Evolutionary conservation across 92 coral and sea anemone species (phyloP), one percentile per base, ranked within the genome.

Genomic region (Metridium senile): DNA sequence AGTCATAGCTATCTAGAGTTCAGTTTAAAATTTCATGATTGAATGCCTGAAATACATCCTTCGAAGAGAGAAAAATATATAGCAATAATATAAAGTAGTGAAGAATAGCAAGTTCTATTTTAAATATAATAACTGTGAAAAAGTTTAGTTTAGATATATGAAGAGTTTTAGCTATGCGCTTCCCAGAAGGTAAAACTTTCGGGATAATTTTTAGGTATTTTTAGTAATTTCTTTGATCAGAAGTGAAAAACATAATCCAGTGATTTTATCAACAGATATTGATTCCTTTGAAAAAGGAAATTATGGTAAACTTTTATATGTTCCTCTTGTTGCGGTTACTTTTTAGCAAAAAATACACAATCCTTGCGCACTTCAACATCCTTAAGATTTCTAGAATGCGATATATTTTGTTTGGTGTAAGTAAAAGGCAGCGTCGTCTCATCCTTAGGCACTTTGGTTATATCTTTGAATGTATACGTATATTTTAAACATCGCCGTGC

Each of bases 271-370:
- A 66, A 70, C 69, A 68, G 74, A 62, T 66, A 54, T 72, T 26
- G 72, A 31, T 82, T 88, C 97, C 97, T 92, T 92, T 89, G 82
- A 92, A 92, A 91, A 89, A 89, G 93, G 97, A 92, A 20, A 29
- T 76, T 66, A 58, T 84, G 77, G 18, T 59, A 61, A 62, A 10
- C 87, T 92, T 91, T 92, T 92, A 61, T 92, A 92, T 92, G 91
- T 89, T 92, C 84, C 47, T 75, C 66, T 29, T 63, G 31, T n/a
- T n/a, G n/a, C 8, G 69, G 30, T 28, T 63, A 29, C 45, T 27
- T 39, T 63, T 23, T 18, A 63, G 69, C 69, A 16, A 63, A 63
- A 23, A 23, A 23, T 27, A 63, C 69, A 74, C 66, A 71, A 62
- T 63, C 35, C 69, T 20, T 30, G 69, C 69, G 31, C 69, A 28